Evolutionary conservation across 2,113 vertebrate species (phyloP), one percentile per base, ranked within the genome.

Genomic region (Galeopterus variegatus): DNA sequence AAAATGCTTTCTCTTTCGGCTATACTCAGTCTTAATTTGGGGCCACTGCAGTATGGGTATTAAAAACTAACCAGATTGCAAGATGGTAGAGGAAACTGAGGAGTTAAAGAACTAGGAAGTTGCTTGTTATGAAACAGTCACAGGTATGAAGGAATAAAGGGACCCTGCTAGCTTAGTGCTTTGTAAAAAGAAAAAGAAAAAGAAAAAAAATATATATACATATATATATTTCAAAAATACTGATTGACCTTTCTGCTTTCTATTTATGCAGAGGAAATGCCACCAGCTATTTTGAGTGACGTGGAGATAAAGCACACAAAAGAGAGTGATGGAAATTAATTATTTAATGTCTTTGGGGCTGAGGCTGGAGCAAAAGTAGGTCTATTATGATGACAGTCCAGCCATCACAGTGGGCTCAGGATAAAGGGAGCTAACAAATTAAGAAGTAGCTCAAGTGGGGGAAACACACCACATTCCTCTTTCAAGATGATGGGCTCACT

Each of bases 181-280:
- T 89, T 95, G 5, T 95, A 82, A 69, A 94, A 93, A 60, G 3
- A 3, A 4, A 10, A n/a, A n/a, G n/a, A n/a, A n/a, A n/a, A n/a
- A n/a, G n/a, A n/a, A n/a, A n/a, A n/a, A n/a, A n/a, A n/a, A n/a
- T n/a, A n/a, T n/a, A n/a, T n/a, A n/a, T 28, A 52, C 31, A 82
- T 62, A 92, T 56, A 41, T 50, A 26, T 96, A 26, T 92, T 97
- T 97, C 85, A 88, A 3, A 92, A 88, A 62, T 75, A 33, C 83
- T 88, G 96, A 21, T n/a, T 91, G 97, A 83, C 54, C 92, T 97
- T 69, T 50, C 72, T 90, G 50, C 41, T 94, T 92, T 97, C 96
- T 97, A 62, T 89, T 83, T 96, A 93, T 95, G 88, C 31, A 94
- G 48, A 85, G 97, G 92, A 98, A 98, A 90, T 94, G 76, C 95